A percentile compares a stretch with the other conserved stretches of the same genome.
phyloP scores from a whole-genome alignment of 2,888 invertebrate species.

The Agrochola circellaris region DNA sequence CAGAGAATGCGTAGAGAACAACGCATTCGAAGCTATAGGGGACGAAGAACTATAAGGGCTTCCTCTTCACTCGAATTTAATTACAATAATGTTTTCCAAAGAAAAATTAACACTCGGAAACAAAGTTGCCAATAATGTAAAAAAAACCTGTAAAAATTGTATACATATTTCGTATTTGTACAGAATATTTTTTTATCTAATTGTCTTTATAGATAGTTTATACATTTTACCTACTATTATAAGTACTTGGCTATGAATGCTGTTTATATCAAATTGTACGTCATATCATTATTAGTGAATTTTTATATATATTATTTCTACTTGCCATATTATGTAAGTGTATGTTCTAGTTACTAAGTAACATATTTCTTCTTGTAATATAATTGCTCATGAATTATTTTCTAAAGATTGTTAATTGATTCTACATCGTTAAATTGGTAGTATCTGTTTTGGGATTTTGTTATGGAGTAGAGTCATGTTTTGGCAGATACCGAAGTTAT shows the following conservation, averaged over 20 bases:
- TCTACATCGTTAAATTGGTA: constrained; percentile 25
- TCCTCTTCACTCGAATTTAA: constrained; percentile 58
- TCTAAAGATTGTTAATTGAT: constrained; percentile 27
- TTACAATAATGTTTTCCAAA: constrained; percentile 77
- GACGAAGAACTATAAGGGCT: constrained; percentile 95
- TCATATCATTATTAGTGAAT: constrained; percentile 67
- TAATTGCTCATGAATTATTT: constrained; percentile 55
- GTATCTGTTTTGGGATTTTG: constrained; percentile 16
- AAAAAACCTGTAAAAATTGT: constrained; percentile 68
- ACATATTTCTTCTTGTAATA: constrained; percentile 42
- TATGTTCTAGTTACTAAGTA: constrained; percentile 66
- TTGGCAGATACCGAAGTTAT: constrained; percentile 27
- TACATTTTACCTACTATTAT: constrained; percentile 52
- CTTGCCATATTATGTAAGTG: constrained; percentile 67
- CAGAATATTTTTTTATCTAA: constrained; percentile 67
- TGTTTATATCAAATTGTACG: constrained; percentile 59
- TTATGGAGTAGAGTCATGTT: constrained; percentile 9
- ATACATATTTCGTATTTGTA: constrained; percentile 71
- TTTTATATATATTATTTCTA: too few relatives aligned
- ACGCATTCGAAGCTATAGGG: constrained; percentile 98
- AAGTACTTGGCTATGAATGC: constrained; percentile 69
- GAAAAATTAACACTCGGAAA: constrained; percentile 70
- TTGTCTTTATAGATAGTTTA: constrained; percentile 58
- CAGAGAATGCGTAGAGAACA: constrained; percentile 95
- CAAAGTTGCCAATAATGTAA: constrained; percentile 82